Evolutionary conservation across 2,113 vertebrate species (phyloP), one percentile per base, ranked within the genome.

Genomic region (Notarius lentiginosus): DNA sequence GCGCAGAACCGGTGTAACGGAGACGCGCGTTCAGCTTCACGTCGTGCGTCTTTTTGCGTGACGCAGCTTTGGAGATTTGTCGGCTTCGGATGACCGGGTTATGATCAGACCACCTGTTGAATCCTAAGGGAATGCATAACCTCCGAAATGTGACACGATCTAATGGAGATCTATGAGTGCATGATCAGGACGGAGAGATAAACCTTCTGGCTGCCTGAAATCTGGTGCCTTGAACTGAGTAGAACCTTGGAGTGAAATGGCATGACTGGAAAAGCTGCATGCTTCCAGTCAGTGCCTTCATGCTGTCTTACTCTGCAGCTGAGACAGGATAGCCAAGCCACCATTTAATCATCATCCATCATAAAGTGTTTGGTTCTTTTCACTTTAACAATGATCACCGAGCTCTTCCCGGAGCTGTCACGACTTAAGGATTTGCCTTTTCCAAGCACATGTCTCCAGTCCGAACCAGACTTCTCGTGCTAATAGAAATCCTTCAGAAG

Each of bases 241-340:
- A 22, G 27, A 58, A 73, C n/a, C 20, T 17, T 14, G 15, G 34
- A 22, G n/a, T 70, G 14, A 49, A 34, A 30, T 58, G 6, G 53
- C 5, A 9, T 30, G 73, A n/a, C 75, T 27, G 75, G 75, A 55
- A 55, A 41, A 61, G 76, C 15, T 53, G 75, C 80, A 87, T 84
- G 77, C 77, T 5, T 55, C 41, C 79, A 84, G 85, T 80, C 86
- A 80, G 82, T 89, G 87, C 72, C 87, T 89, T 79, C 79, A 89
- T 51, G 86, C 89, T 90, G 87, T 87, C 83, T 76, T 80, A 49
- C 66, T 83, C 77, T 89, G 68, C 89, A 84, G 89, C 88, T 90
- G 91, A 93, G 90, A 92, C 93, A 88, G 94, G 92, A 91, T 91
- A 91, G 76, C 87, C 88, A 89, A 58, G 5, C 55, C 14, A 20